phyloP scores from a whole-genome alignment of 1,140 invertebrate genomes.

The Trichonephila clavata region DNA sequence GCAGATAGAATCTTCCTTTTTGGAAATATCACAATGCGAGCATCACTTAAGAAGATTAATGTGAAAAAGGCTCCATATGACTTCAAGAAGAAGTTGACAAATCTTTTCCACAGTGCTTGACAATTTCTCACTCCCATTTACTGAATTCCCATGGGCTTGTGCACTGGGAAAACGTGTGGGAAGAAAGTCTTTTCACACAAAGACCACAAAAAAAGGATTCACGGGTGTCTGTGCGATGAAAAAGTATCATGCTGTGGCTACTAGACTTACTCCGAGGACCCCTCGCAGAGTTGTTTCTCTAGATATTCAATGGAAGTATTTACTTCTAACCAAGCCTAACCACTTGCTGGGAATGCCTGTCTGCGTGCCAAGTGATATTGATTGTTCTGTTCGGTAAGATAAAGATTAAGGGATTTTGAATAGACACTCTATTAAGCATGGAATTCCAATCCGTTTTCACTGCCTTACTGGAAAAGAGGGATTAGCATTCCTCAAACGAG shows the following conservation, averaged over 20 bases:
- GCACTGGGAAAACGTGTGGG: neutral
- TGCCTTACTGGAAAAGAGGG: no score
- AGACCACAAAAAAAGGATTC: neutral
- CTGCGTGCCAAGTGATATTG: conserved; percentile 11
- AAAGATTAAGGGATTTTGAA: neutral
- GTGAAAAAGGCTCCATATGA: neutral
- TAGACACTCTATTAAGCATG: neutral
- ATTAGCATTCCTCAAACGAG: no score
- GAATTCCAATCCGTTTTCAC: neutral
- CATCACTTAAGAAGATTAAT: neutral
- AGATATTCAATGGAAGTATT: neutral
- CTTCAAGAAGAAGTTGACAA: neutral
- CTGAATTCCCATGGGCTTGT: neutral
- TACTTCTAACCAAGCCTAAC: neutral
- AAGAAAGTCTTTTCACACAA: neutral
- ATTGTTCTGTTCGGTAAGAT: conserved; percentile 7
- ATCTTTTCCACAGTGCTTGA: neutral
- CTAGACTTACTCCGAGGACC: conserved; percentile 11
- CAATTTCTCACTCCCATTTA: neutral
- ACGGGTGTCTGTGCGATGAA: neutral
- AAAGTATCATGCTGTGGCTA: conserved; percentile 33
- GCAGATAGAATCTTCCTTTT: no score
- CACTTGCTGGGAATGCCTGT: neutral
- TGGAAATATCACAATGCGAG: no score
- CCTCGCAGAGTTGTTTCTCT: conserved; percentile 20